A percentile compares a stretch with the other conserved stretches of the same genome.
phyloP scores from a whole-genome alignment of 2,113 vertebrate genomes.

The Lophius piscatorius region DNA sequence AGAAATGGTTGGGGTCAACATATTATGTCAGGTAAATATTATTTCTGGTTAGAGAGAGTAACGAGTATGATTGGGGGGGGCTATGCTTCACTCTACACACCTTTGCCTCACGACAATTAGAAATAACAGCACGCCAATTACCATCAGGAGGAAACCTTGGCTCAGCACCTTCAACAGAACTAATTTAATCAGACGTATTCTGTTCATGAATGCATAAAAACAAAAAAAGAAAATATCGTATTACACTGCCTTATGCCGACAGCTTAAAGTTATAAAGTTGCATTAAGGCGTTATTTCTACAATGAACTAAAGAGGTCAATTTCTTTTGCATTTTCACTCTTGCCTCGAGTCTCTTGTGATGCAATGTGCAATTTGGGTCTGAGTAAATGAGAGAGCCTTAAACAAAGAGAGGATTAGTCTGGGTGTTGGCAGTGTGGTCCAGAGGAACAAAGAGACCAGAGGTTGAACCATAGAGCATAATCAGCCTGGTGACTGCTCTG shows the following conservation, averaged over 20 bases:
- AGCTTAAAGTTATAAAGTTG: not conserved
- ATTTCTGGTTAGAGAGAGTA: too few species aligned
- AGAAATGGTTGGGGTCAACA: too few species aligned
- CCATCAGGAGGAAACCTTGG: constrained; percentile 42
- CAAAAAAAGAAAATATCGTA: not conserved
- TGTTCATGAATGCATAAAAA: constrained; percentile 8
- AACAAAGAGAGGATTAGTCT: constrained; percentile 70
- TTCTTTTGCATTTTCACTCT: constrained; percentile 18
- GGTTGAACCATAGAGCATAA: constrained; percentile 66
- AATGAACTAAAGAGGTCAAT: constrained; percentile 12
- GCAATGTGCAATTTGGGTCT: constrained; percentile 51
- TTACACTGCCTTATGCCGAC: not conserved
- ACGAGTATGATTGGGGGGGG: too few species aligned
- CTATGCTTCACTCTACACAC: constrained; percentile 36
- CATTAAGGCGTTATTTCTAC: constrained; percentile 1
- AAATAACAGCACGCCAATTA: constrained; percentile 55
- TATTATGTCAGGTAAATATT: too few species aligned
- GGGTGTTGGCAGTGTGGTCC: constrained; percentile 57
- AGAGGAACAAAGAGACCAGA: constrained; percentile 65
- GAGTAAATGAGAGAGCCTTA: constrained; percentile 60
- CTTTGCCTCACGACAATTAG: constrained; percentile 57
- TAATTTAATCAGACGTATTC: constrained; percentile 27
- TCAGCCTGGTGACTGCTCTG: constrained; percentile 64
- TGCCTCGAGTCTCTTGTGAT: constrained; percentile 37
- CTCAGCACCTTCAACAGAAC: constrained; percentile 37